phyloP scores from a whole-genome alignment of 2,113 vertebrate species.

The Theristicus caerulescens region DNA sequence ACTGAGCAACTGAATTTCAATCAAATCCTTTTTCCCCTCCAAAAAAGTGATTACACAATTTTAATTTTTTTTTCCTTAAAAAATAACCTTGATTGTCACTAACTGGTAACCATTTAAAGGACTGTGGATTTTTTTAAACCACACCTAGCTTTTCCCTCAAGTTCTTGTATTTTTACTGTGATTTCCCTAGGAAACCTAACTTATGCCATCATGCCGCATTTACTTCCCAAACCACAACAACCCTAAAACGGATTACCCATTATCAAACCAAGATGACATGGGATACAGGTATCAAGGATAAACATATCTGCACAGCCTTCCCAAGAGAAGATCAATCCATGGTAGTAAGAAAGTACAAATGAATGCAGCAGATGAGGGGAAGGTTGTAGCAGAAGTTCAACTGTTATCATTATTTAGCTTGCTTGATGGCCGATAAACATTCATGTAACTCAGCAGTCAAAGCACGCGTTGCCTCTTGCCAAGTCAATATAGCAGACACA shows the following conservation, averaged over 20 bases:
- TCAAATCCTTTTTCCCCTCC: background rate
- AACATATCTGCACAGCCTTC: background rate
- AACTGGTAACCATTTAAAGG: background rate
- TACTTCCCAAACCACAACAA: background rate
- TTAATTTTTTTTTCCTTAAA: background rate
- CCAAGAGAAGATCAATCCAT: background rate
- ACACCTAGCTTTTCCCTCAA: background rate
- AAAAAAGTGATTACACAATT: background rate
- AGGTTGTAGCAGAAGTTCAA: background rate
- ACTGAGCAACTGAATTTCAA: background rate
- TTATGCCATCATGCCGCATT: background rate
- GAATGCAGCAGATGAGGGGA: background rate
- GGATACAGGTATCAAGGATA: background rate
- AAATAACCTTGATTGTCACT: background rate
- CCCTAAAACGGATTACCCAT: background rate
- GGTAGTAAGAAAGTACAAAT: background rate
- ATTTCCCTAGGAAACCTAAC: background rate
- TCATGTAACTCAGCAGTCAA: background rate
- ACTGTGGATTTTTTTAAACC: fast-evolving
- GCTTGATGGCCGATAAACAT: background rate
- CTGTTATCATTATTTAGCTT: background rate
- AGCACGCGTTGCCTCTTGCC: background rate
- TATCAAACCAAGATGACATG: background rate
- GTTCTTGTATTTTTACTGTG: background rate
- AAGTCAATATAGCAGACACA: background rate